These are phyloP conservation scores for Serrognathus titanus DNA, from an alignment of 2,888 invertebrate species.

Conservation along the genomic window DNA sequence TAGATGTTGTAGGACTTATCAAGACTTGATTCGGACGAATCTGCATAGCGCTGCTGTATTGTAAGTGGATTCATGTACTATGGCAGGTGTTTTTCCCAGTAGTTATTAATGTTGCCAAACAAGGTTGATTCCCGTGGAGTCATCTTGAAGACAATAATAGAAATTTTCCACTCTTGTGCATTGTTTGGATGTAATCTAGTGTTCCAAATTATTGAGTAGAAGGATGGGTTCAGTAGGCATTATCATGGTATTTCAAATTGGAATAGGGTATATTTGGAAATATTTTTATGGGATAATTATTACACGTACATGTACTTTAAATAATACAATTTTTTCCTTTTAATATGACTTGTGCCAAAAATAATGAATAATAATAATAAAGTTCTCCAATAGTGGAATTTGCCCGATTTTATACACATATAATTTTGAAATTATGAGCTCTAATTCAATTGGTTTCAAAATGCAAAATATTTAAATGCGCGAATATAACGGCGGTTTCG, in stretches of 20 bases:
- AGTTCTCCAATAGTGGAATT: no score
- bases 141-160: background rate
- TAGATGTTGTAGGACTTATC: background rate
- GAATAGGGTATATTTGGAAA: slow-evolving; percentile 3
- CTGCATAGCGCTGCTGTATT: background rate
- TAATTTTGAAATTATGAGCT: slow-evolving; percentile 1
- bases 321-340: slow-evolving; percentile 4
- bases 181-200: slow-evolving; percentile 2
- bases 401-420: background rate
- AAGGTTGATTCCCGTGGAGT: background rate
- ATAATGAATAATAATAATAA: slow-evolving; percentile 5
- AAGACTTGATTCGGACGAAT: background rate
- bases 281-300: slow-evolving; percentile 3
- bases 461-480: slow-evolving; percentile 3
- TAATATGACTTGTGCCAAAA: background rate
- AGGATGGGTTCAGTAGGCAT: slow-evolving; percentile 7
- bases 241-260: slow-evolving; percentile 1
- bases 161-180: background rate
- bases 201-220: slow-evolving; percentile 2
- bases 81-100: background rate
- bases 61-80: background rate
- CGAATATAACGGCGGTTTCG: slow-evolving; percentile 7
- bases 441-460: slow-evolving; percentile 1
- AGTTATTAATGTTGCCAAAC: background rate
- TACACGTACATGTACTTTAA: slow-evolving; percentile 11